A percentile compares a stretch with the other conserved stretches of the same genome.
Conservation (phyloP, 1,140 invertebrate species). For the Ips nitidus region DNA sequence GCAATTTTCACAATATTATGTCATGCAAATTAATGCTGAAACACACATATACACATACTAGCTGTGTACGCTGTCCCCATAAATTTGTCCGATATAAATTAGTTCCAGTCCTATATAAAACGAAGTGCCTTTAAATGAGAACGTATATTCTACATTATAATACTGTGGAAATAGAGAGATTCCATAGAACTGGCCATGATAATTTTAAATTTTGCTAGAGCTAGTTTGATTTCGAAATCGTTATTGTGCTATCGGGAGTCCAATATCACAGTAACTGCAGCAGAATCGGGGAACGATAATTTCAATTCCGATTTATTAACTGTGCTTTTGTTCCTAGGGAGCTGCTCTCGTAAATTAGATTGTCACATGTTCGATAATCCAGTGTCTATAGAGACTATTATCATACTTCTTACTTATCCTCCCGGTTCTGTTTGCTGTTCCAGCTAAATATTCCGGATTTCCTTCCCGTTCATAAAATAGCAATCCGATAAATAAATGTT, state of each 20-base stretch:
- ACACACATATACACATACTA: constrained; percentile 6
- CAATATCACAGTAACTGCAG: background rate
- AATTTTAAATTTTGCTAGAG: background rate
- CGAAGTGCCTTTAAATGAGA: constrained; percentile 12
- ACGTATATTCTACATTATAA: constrained; percentile 13
- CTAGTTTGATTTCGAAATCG: background rate
- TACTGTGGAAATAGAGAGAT: constrained; percentile 10
- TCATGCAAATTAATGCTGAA: constrained; percentile 26
- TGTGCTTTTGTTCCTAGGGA: too few species aligned
- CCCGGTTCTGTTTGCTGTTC: too few species aligned
- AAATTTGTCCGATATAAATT: constrained; percentile 22
- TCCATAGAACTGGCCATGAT: background rate
- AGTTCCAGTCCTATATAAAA: constrained; percentile 17
- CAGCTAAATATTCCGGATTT: too few species aligned
- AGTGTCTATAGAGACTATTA: too few species aligned
- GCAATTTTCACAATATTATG: constrained; percentile 26
- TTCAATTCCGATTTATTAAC: too few species aligned
- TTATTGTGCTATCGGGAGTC: background rate
- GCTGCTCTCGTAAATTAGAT: too few species aligned
- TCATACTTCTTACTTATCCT: too few species aligned
- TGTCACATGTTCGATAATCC: too few species aligned
- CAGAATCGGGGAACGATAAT: too few species aligned
- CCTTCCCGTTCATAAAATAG: background rate
- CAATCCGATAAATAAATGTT: background rate
- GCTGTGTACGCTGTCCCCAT: constrained; percentile 21